Conservation (phyloP, 2,888 invertebrate species). For the Microctonus aethiopoides region DNA sequence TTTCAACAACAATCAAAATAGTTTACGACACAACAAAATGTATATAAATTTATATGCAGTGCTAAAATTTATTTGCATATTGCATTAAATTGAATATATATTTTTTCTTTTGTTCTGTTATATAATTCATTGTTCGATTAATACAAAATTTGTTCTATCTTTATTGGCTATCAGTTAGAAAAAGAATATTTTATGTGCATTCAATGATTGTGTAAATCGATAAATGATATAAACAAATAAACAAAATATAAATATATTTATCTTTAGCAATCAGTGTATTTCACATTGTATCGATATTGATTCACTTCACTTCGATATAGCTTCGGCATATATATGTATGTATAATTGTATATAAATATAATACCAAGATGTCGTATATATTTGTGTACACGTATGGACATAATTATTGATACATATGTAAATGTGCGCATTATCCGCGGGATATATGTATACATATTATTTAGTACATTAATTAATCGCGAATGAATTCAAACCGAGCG, state of each 20-base stretch:
- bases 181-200: too few species aligned
- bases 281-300: neutral
- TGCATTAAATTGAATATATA: too few species aligned
- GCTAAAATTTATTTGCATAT: too few species aligned
- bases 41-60: slow-evolving; percentile 1
- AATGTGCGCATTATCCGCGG: slow-evolving; percentile 15
- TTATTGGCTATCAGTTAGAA: too few species aligned
- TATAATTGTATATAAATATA: too few species aligned
- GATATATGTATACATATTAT: slow-evolving; percentile 39
- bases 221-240: too few species aligned
- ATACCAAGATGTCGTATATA: too few species aligned
- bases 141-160: too few species aligned
- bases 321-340: neutral
- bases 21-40: neutral
- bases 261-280: neutral
- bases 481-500: slow-evolving; percentile 40
- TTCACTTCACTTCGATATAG: neutral
- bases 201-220: too few species aligned
- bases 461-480: slow-evolving; percentile 40
- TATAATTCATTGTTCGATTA: neutral
- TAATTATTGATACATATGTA: slow-evolving; percentile 30
- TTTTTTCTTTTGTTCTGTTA: neutral
- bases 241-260: neutral
- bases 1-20: slow-evolving; percentile 20
- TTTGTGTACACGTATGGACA: slow-evolving; percentile 17